Evolutionary conservation across 2,113 vertebrate species (phyloP).

Genomic region (Periophthalmodon schlosseri): DNA sequence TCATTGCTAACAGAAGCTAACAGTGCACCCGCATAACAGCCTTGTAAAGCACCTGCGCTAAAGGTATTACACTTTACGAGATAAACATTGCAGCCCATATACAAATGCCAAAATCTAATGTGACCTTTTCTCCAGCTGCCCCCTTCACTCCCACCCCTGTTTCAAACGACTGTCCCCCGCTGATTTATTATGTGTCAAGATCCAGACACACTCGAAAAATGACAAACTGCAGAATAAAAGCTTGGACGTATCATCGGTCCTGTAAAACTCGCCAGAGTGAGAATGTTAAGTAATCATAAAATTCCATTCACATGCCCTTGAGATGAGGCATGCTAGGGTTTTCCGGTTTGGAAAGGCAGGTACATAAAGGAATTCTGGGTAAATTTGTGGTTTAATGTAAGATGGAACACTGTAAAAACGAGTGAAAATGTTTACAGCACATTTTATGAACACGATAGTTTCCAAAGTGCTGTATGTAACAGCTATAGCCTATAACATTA

Average conservation of each 20-base stretch:
- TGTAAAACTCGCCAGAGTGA: neutral
- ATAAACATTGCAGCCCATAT: neutral
- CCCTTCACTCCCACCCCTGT: slow-evolving; percentile 13
- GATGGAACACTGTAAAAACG: neutral
- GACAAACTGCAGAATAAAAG: slow-evolving; percentile 15
- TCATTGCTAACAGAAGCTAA: neutral
- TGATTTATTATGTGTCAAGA: slow-evolving; percentile 42
- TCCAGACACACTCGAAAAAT: slow-evolving; percentile 3
- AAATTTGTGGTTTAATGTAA: neutral
- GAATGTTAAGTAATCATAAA: slow-evolving; percentile 32
- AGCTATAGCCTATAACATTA: no score
- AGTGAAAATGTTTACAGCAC: no score
- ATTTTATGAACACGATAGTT: no score
- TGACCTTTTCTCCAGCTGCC: slow-evolving; percentile 14
- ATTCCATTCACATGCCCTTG: slow-evolving; percentile 31
- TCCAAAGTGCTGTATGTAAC: no score
- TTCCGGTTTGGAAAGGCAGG: slow-evolving; percentile 4
- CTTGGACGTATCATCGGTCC: slow-evolving; percentile 1
- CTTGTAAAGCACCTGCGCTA: neutral
- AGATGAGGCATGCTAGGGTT: slow-evolving; percentile 24
- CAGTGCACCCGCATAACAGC: neutral
- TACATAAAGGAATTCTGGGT: slow-evolving; percentile 3
- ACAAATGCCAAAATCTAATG: slow-evolving; percentile 3
- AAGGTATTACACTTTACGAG: slow-evolving; percentile 4
- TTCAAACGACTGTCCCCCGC: slow-evolving; percentile 21